A percentile compares a stretch with the other conserved stretches of the same genome.
These are phyloP conservation scores for Conops quadrifasciatus DNA, from an alignment of 2,888 invertebrate genomes.

Conservation along the genomic window DNA sequence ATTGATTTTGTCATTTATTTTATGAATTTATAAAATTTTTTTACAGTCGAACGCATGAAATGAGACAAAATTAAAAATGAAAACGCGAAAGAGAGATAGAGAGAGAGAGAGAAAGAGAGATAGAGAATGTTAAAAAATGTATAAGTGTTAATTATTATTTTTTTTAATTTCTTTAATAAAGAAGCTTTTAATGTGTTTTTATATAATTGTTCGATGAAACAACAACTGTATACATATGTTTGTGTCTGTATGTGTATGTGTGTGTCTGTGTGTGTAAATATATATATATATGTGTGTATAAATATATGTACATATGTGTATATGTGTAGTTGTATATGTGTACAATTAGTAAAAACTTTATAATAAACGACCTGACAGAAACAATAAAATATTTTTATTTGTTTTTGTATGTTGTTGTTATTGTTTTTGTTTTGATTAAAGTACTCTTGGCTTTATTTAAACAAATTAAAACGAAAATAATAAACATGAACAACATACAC, in stretches of 20 bases:
- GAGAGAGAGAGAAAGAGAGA: conserved; percentile 11
- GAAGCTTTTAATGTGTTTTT: too few species aligned
- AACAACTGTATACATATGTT: neutral
- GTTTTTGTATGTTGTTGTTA: neutral
- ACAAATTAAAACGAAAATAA: conserved; percentile 12
- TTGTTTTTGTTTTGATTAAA: neutral
- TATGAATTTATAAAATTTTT: neutral
- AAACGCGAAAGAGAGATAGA: neutral
- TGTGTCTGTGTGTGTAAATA: conserved; percentile 10
- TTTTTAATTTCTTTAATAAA: too few species aligned
- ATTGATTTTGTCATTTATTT: conserved; percentile 15
- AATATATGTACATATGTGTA: too few species aligned
- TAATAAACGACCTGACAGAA: conserved; percentile 27
- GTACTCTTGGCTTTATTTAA: neutral
- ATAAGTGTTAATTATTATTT: conserved; percentile 36
- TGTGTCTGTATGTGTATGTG: neutral
- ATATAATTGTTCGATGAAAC: too few species aligned
- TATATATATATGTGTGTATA: conserved; percentile 24
- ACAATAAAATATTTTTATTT: conserved; percentile 5
- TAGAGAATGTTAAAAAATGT: conserved; percentile 39
- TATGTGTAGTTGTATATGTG: too few species aligned
- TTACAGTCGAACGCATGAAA: neutral
- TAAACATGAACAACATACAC: conserved; percentile 14
- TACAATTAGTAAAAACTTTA: neutral
- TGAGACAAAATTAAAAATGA: neutral